These are phyloP conservation scores for Gulo gulo DNA, from an alignment of 2,113 vertebrate genomes.

Conservation along the genomic window DNA sequence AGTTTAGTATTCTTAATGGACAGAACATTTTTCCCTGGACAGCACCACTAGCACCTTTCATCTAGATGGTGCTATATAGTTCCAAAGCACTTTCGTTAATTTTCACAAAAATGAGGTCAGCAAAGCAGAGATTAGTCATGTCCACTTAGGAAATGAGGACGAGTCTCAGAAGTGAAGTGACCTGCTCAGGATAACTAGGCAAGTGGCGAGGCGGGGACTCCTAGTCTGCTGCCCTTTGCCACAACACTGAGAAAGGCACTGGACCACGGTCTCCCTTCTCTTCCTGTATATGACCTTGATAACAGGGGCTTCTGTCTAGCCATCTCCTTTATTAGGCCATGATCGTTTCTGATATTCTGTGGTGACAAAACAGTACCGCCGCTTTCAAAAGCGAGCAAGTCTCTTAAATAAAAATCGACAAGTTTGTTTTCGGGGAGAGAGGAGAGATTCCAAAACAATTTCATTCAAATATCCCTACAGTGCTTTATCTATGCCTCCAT, in stretches of 20 bases:
- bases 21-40: neutral
- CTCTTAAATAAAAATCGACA: conserved; percentile 17
- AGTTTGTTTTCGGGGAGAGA: neutral
- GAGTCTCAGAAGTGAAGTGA: neutral
- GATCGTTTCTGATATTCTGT: neutral
- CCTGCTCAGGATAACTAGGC: neutral
- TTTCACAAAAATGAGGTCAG: neutral
- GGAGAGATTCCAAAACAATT: conserved; percentile 3
- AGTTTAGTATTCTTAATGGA: neutral
- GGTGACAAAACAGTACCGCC: neutral
- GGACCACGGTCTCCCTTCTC: neutral
- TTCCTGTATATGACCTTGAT: neutral
- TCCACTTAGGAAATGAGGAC: neutral
- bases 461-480: neutral
- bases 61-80: neutral
- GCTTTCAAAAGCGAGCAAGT: conserved; percentile 35
- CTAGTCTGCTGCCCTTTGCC: neutral
- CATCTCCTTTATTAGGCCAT: neutral
- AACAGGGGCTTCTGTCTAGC: neutral
- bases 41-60: neutral
- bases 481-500: neutral
- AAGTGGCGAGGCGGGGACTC: neutral
- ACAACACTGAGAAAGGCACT: neutral
- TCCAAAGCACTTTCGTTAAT: neutral
- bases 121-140: neutral